Percentiles rank a stretch among this genome's conserved stretches.
These are phyloP conservation scores for Chondrosia reniformis DNA, from an alignment of 37 sponge, comb jelly and placozoan genomes.

Conservation along the genomic window DNA sequence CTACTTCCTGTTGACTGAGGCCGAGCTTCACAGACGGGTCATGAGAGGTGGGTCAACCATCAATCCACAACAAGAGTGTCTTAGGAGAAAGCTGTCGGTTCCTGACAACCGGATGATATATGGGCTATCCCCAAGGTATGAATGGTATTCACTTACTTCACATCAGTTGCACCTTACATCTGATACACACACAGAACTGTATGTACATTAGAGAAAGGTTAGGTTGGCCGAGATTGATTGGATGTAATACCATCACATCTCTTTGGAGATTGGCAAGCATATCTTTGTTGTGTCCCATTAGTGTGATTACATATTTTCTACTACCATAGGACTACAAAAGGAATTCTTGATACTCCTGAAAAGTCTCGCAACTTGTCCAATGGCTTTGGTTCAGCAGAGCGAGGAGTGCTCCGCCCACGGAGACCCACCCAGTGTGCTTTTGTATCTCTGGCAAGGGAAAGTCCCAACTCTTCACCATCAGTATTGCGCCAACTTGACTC, in stretches of 20 bases:
- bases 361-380: background rate
- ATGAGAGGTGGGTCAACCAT: background rate
- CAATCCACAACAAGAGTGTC: slow-evolving; percentile 10
- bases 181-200: too few relatives aligned
- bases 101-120: slow-evolving; percentile 22
- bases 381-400: slow-evolving; percentile 25
- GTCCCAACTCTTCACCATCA: background rate
- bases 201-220: background rate
- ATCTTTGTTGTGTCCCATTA: too few relatives aligned
- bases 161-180: background rate
- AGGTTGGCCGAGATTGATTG: background rate
- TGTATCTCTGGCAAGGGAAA: background rate
- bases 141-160: background rate
- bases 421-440: background rate
- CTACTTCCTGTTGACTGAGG: slow-evolving; percentile 92
- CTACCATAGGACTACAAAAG: background rate
- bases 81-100: slow-evolving; percentile 36
- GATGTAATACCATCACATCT: too few relatives aligned
- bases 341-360: background rate
- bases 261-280: too few relatives aligned
- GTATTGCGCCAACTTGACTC: background rate
- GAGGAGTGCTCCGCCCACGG: slow-evolving; percentile 7
- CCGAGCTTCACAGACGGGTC: slow-evolving; percentile 59
- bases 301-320: background rate
- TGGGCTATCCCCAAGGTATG: slow-evolving; percentile 15